Conservation (phyloP, 2,888 invertebrate species). For the Hartigia nigra region DNA sequence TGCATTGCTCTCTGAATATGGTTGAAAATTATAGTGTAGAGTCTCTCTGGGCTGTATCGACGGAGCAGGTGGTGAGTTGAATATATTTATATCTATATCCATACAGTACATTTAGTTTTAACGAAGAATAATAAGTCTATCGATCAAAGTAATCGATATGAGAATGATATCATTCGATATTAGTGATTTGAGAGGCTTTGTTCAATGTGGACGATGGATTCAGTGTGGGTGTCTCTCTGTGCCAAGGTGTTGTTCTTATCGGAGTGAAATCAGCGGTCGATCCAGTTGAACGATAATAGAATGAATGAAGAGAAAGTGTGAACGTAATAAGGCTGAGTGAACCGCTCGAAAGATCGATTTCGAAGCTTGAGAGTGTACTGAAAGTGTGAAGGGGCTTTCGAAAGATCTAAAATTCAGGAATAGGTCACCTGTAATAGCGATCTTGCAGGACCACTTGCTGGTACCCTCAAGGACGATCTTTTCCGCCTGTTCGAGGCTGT, state of each 20-base stretch:
- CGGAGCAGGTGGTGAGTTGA: neutral
- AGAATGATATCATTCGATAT: neutral
- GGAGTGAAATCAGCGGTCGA: neutral
- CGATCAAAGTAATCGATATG: neutral
- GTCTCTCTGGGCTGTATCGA: neutral
- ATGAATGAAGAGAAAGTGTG: neutral
- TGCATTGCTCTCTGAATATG: neutral
- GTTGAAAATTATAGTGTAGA: neutral
- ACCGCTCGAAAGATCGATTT: neutral
- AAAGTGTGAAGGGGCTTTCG: neutral
- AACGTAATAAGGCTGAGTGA: neutral
- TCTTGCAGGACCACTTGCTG: conserved; percentile 99
- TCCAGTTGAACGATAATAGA: neutral
- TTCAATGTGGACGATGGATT: neutral
- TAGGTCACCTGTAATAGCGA: conserved; percentile 95
- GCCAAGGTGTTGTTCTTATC: neutral
- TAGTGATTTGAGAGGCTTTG: neutral
- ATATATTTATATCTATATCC: neutral
- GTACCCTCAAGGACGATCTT: conserved; percentile 98
- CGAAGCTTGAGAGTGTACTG: neutral
- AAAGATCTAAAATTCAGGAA: conserved; percentile 14
- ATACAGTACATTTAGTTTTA: neutral
- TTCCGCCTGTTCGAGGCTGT: conserved; percentile 97
- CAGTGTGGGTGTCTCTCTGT: neutral
- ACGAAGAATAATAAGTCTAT: neutral